Conservation (phyloP, 2,888 invertebrate genomes). For the Eupithecia tripunctaria region DNA sequence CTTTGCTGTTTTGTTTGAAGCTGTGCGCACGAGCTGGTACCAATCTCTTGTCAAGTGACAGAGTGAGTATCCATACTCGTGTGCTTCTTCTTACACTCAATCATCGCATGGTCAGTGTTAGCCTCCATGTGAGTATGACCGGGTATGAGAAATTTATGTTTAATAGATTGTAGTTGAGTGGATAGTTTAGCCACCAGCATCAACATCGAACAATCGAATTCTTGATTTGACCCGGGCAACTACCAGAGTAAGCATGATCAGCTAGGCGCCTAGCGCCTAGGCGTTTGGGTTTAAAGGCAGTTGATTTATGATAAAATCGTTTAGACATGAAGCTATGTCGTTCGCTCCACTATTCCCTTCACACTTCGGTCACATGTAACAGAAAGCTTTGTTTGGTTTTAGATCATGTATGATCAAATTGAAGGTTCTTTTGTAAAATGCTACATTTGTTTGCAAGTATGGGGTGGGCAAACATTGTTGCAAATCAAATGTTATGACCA, state of each 20-base stretch:
- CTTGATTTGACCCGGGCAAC: conserved; percentile 37
- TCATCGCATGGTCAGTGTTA: conserved; percentile 37
- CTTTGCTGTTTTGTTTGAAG: conserved; percentile 40
- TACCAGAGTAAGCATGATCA: conserved; percentile 30
- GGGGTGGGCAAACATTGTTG: conserved; percentile 45
- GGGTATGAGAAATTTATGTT: conserved; percentile 46
- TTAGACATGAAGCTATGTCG: conserved; percentile 48
- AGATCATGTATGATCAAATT: conserved; percentile 44
- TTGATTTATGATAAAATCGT: conserved; percentile 36
- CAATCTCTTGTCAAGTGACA: conserved; percentile 45
- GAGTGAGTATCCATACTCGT: conserved; percentile 41
- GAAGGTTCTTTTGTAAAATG: conserved; percentile 44
- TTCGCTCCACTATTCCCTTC: conserved; percentile 45
- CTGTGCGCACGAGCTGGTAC: conserved; percentile 44
- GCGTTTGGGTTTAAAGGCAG: conserved; percentile 24
- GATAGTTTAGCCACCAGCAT: conserved; percentile 33
- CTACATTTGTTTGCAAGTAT: conserved; percentile 28
- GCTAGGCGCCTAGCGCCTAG: too few relatives aligned
- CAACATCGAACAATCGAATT: conserved; percentile 34
- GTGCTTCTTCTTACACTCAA: conserved; percentile 24
- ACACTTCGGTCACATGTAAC: conserved; percentile 45
- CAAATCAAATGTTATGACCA: conserved; percentile 37
- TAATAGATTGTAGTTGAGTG: conserved; percentile 37
- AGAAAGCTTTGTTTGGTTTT: conserved; percentile 32
- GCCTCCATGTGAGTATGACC: conserved; percentile 44